Evolutionary conservation across 2,113 vertebrate genomes (phyloP).

Genomic region (Acrocephalus kingi): DNA sequence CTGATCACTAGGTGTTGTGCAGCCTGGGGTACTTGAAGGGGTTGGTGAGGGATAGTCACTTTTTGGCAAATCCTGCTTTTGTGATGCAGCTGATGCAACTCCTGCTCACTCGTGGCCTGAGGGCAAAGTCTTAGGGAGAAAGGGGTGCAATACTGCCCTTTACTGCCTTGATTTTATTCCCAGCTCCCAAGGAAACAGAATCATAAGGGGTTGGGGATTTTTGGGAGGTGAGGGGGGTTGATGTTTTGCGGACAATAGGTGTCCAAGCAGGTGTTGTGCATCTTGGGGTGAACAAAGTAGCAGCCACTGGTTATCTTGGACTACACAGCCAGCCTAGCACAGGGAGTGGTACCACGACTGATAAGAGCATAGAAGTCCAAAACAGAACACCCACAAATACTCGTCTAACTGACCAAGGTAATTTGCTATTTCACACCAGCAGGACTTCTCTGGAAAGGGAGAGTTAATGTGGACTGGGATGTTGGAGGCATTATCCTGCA

Average conservation of each 20-base stretch:
- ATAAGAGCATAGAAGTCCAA: neutral
- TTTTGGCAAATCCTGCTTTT: neutral
- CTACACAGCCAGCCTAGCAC: neutral
- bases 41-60: neutral
- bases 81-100: rapidly evolving
- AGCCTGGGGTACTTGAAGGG: neutral
- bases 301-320: neutral
- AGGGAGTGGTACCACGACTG: rapidly evolving
- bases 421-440: neutral
- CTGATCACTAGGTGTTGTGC: neutral
- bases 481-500: neutral
- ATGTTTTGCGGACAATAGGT: neutral
- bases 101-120: rapidly evolving
- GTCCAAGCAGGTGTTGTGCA: neutral
- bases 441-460: neutral
- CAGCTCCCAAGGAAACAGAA: neutral
- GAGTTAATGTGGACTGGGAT: neutral
- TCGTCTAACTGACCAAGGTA: neutral
- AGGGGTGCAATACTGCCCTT: neutral
- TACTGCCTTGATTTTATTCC: neutral
- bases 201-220: rapidly evolving
- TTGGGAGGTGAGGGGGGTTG: rapidly evolving
- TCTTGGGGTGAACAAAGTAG: neutral
- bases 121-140: neutral
- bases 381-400: neutral